Evolutionary conservation across 30 jellyfish, hydroid and myxozoan species (phyloP).

Genomic region (Aurelia aurita complex sp. Pacific): DNA sequence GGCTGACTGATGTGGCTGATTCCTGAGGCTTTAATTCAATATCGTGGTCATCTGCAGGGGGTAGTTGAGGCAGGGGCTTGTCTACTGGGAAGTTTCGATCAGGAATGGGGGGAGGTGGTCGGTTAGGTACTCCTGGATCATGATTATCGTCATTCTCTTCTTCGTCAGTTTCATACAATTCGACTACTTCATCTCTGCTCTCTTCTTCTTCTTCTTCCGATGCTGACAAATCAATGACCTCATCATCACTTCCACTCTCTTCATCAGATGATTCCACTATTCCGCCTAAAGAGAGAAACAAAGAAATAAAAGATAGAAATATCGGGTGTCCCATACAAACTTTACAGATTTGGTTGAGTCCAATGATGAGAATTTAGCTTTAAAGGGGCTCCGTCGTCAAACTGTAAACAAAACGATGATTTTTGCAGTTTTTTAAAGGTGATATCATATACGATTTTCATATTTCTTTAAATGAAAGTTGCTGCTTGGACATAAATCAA

Average conservation of each 20-base stretch:
- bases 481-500: too few relatives aligned
- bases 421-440: too few relatives aligned
- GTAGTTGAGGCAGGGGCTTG: conserved; percentile 64
- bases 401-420: too few relatives aligned
- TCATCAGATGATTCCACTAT: conserved; percentile 70
- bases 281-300: conserved; percentile 9
- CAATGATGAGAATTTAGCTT: too few relatives aligned
- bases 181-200: conserved; percentile 15
- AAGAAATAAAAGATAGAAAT: too few relatives aligned
- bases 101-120: conserved; percentile 20
- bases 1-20: too few relatives aligned
- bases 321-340: too few relatives aligned
- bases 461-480: too few relatives aligned
- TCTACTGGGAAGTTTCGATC: conserved; percentile 1
- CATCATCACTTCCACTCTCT: conserved; percentile 71
- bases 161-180: conserved; percentile 53
- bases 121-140: conserved; percentile 1
- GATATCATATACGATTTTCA: too few relatives aligned
- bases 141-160: conserved; percentile 2
- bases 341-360: too few relatives aligned
- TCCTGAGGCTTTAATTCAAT: not conserved
- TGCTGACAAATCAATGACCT: conserved; percentile 73
- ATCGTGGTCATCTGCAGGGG: not conserved
- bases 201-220: conserved; percentile 51
- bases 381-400: too few relatives aligned